Base-by-base conservation (phyloP, 2,113 vertebrate genomes). In the Aptenodytes patagonicus region DNA sequence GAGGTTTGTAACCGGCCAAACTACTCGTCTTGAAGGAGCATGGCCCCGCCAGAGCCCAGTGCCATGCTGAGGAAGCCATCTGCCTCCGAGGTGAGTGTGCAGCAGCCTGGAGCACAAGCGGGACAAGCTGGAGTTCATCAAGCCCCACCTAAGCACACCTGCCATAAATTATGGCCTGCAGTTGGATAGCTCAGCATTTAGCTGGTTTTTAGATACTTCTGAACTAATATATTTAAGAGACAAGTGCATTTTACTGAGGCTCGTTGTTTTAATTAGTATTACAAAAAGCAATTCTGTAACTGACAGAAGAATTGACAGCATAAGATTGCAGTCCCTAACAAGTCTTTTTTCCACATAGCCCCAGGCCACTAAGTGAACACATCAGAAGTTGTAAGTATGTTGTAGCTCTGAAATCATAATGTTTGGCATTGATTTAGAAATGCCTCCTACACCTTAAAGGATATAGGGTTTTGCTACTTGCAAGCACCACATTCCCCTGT, bases 51-150 rank as follows among this genome's bases (percentile, higher is more conserved):
- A n/a, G 46, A 24, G 54, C 31, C 42, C 54, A 51, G 73, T 2
- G 0, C 20, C 6, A 0, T 7, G 28, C 38, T 38, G 51, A 46
- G 46, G 36, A 81, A 61, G 20, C 21, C 2, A 0, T 6, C 13
- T 25, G 36, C 58, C 24, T 36, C 42, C 4, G 0, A 42, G 36
- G 21, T 14, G 25, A 51, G 19, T 1, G 8, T 36, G 38, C 28
- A 78, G 55, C 72, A 89, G 42, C 55, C 55, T 21, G 21, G 7
- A 81, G 47, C 12, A 6, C 42, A 52, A 52, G 58, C 8, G 11
- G 68, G 49, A 77, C 34, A 57, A 78, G 69, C 77, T 95, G 88
- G 52, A 68, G 70, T 79, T 66, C 0, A 0, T 95, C 84, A 95
- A 87, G 40, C 16, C 66, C 66, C 90, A 79, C 85, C 57, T 95